Base-by-base conservation (phyloP, 2,113 vertebrate genomes). In the Corythoichthys intestinalis region DNA sequence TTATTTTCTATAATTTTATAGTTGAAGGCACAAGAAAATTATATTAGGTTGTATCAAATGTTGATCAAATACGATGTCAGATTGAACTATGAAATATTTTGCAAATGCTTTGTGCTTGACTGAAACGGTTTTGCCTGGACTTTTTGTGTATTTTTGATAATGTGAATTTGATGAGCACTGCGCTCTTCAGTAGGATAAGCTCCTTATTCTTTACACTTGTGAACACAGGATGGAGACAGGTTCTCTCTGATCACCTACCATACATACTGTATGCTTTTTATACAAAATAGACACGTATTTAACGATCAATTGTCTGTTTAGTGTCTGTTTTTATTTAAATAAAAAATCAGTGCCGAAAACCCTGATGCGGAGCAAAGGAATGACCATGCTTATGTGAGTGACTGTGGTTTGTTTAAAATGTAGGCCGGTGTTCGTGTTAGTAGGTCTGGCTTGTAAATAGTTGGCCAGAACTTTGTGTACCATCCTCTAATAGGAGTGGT, bases 391-490 rank as follows among this genome's bases (percentile, higher is more conserved):
- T 62, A 17, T 59, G 28, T 48, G n/a, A 56, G 50, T 65, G n/a
- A 15, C 37, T 17, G 6, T 59, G 35, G 12, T 61, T 38, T 56
- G 63, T 46, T 66, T 68, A 54, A 38, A 66, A 39, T 71, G 41
- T 58, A 37, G 49, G 15, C 48, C 38, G 57, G 9, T 28, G 66
- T 38, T 41, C 6, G 3, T 69, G 56, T 79, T 50, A 34, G 63
- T 70, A 14, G 52, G 72, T 68, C 59, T 82, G 80, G 72, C 72
- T 74, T 3, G 77, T 85, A 81, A 87, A 89, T 76, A 87, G 71
- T 86, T 90, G 90, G 86, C 83, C 85, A 84, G 76, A 84, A 86
- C 60, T 79, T 83, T 77, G 73, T 85, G 71, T 81, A 80, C 74
- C 73, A 61, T 70, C 74, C 79, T 83, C 71, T 87, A 86, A 88